Evolutionary conservation across 2,113 vertebrate species (phyloP).

Genomic region (Passer domesticus): DNA sequence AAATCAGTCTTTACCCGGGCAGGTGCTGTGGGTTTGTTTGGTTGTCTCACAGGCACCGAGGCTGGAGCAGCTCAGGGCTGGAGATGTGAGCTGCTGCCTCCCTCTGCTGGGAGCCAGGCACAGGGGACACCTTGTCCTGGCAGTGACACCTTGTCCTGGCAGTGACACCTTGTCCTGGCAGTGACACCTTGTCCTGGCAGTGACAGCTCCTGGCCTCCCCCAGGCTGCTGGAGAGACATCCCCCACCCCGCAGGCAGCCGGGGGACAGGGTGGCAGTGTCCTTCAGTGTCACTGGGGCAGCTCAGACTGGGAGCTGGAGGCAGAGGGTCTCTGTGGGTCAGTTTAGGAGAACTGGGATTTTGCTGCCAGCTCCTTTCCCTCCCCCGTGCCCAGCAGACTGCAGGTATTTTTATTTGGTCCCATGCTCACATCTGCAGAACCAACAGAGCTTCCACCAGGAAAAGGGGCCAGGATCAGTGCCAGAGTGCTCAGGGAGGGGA

Average conservation of each 20-base stretch:
- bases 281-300: background rate
- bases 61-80: background rate
- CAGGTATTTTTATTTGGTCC: background rate
- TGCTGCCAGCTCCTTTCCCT: background rate
- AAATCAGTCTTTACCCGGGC: background rate
- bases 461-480: background rate
- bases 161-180: background rate
- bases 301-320: background rate
- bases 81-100: background rate
- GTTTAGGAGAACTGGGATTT: background rate
- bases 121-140: background rate
- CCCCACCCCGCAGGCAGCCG: background rate
- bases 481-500: background rate
- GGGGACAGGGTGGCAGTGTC: background rate
- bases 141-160: background rate
- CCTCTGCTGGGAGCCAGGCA: conserved; percentile 44
- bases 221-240: background rate
- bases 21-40: background rate
- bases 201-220: background rate
- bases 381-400: background rate
- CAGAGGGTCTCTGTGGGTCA: background rate
- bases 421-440: background rate
- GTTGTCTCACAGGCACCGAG: background rate
- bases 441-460: background rate
- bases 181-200: background rate